These are phyloP conservation scores for Decapterus maruadsi DNA, from an alignment of 2,797 vertebrate species.

Conservation along the genomic window DNA sequence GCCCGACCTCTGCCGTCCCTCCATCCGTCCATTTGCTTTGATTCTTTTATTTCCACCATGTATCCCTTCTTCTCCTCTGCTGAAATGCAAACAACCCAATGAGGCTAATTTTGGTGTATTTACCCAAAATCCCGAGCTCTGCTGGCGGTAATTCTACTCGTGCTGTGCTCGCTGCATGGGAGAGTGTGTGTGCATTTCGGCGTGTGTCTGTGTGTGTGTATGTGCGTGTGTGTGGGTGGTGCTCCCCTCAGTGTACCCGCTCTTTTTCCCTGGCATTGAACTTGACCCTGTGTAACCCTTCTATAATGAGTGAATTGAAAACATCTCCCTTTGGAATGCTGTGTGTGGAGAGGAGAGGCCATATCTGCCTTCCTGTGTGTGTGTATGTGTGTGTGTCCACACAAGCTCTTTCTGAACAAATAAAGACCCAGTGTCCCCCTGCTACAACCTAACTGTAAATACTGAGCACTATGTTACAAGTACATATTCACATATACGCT, in stretches of 20 bases:
- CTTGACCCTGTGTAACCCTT: constrained; percentile 95
- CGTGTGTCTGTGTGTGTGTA: constrained; percentile 5
- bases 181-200: constrained; percentile 74
- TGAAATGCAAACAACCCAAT: constrained; percentile 94
- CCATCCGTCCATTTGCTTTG: constrained; percentile 82
- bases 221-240: constrained; percentile 72
- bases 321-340: constrained; percentile 99
- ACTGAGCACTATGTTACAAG: constrained; percentile 22
- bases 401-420: constrained; percentile 85
- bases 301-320: constrained; percentile 99
- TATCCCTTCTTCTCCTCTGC: constrained; percentile 29
- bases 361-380: constrained; percentile 80
- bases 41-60: constrained; percentile 54
- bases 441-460: constrained; percentile 74
- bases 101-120: constrained; percentile 94
- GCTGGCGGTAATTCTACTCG: constrained; percentile 51
- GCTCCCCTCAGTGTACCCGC: constrained; percentile 84
- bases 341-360: constrained; percentile 91
- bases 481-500: not conserved
- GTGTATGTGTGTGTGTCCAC: constrained; percentile 33
- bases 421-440: constrained; percentile 88
- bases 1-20: constrained; percentile 69
- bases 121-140: constrained; percentile 86
- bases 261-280: constrained; percentile 97
- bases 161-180: constrained; percentile 79